Conservation (phyloP, 2,888 invertebrate species). For the Parasteatoda lunata region DNA sequence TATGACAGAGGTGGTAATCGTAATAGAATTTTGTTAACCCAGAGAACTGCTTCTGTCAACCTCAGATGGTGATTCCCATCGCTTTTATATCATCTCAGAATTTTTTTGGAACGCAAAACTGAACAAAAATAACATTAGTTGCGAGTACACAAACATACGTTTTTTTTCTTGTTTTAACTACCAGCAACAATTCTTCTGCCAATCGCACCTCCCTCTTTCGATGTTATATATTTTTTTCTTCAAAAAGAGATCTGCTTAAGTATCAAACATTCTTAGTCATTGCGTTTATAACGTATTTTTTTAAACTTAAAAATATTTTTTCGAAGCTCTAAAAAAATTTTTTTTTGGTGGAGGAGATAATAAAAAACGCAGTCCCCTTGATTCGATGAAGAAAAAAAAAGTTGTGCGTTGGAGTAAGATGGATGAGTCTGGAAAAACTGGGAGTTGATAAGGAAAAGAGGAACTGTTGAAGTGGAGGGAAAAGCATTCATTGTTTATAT, state of each 20-base stretch:
- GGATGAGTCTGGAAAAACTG: constrained; percentile 54
- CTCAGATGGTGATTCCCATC: constrained; percentile 27
- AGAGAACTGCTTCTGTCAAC: constrained; percentile 24
- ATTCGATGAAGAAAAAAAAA: constrained; percentile 19
- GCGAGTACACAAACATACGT: background rate
- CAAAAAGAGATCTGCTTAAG: background rate
- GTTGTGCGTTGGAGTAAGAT: constrained; percentile 42
- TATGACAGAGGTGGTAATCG: background rate
- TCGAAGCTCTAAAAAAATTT: background rate
- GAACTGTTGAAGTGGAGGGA: background rate
- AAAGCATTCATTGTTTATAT: constrained; percentile 50
- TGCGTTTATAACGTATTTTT: too few species aligned
- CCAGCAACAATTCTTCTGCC: background rate
- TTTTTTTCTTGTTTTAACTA: background rate
- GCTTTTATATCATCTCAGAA: background rate
- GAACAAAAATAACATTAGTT: background rate
- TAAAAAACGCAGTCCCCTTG: constrained; percentile 11
- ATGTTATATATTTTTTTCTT: background rate
- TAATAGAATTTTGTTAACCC: background rate
- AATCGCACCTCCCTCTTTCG: background rate
- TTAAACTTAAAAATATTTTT: background rate
- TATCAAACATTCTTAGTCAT: too few species aligned
- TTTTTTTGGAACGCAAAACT: background rate
- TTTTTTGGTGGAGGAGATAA: constrained; percentile 6
- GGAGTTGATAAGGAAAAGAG: constrained; percentile 37